Percentiles rank a stretch among this genome's conserved stretches.
phyloP scores from a whole-genome alignment of 2,113 vertebrate genomes.

The Erpornis zantholeuca region DNA sequence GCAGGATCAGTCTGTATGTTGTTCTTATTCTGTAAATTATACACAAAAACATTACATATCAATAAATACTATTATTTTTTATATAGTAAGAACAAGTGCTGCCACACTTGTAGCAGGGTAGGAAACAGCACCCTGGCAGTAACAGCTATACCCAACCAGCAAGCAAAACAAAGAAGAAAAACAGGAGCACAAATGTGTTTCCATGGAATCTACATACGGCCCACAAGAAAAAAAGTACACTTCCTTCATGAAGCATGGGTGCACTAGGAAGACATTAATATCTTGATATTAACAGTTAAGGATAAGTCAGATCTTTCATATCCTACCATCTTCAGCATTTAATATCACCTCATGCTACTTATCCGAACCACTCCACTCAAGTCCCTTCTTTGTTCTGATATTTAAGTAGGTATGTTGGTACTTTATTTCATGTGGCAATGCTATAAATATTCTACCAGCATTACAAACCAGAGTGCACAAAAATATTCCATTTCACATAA shows the following conservation, averaged over 20 bases:
- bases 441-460: not conserved
- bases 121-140: not conserved
- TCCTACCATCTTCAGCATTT: not conserved
- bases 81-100: not conserved
- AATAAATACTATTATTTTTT: not conserved
- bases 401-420: not conserved
- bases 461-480: not conserved
- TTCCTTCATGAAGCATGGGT: not conserved
- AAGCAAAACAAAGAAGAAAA: not conserved
- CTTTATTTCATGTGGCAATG: not conserved
- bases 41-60: not conserved
- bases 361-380: not conserved
- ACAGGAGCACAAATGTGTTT: not conserved
- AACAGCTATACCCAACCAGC: not conserved
- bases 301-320: conserved; percentile 22
- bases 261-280: not conserved
- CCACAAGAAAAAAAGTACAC: not conserved
- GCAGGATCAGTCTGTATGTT: not conserved
- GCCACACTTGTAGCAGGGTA: not conserved
- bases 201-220: not conserved
- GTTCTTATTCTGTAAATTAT: not conserved
- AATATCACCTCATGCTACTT: not conserved
- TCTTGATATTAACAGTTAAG: not conserved
- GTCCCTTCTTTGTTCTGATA: not conserved
- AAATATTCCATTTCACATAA: not conserved